Conservation (phyloP, 2,797 vertebrate genomes). For the Lithobates pipiens region DNA sequence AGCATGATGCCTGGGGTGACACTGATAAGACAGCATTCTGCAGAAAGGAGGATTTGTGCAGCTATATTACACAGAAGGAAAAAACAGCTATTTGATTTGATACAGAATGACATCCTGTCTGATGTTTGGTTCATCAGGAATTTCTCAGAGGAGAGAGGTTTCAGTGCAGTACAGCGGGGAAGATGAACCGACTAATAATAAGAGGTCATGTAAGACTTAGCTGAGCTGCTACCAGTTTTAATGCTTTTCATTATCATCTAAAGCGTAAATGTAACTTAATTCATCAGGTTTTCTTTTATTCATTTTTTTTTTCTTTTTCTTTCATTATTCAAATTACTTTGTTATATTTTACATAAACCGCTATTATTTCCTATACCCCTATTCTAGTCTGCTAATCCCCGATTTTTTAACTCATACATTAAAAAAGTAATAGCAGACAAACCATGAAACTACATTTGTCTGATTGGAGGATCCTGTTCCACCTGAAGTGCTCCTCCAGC, state of each 20-base stretch:
- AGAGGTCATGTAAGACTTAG: constrained; percentile 28
- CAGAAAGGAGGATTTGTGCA: constrained; percentile 32
- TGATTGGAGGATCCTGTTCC: too few species aligned
- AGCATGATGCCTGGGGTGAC: constrained; percentile 36
- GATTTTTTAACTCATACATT: too few species aligned
- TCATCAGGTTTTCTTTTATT: neutral
- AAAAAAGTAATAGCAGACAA: too few species aligned
- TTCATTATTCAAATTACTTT: too few species aligned
- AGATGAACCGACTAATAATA: constrained; percentile 33
- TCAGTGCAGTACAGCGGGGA: constrained; percentile 34
- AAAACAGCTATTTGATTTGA: constrained; percentile 53
- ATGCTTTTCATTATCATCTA: neutral
- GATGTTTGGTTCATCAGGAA: constrained; percentile 50
- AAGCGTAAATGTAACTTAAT: neutral
- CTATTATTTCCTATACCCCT: too few species aligned
- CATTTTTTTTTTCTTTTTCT: too few species aligned
- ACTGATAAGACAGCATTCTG: constrained; percentile 46
- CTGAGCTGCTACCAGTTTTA: constrained; percentile 7
- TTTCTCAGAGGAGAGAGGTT: constrained; percentile 42
- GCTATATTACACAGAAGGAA: constrained; percentile 51
- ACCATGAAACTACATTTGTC: too few species aligned
- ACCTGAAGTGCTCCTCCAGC: too few species aligned
- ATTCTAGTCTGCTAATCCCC: too few species aligned
- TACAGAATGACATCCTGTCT: constrained; percentile 57
- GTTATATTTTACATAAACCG: too few species aligned